A percentile compares a stretch with the other conserved stretches of the same genome.
phyloP scores from a whole-genome alignment of 2,113 vertebrate species.

The Orientallactaga bullata region DNA sequence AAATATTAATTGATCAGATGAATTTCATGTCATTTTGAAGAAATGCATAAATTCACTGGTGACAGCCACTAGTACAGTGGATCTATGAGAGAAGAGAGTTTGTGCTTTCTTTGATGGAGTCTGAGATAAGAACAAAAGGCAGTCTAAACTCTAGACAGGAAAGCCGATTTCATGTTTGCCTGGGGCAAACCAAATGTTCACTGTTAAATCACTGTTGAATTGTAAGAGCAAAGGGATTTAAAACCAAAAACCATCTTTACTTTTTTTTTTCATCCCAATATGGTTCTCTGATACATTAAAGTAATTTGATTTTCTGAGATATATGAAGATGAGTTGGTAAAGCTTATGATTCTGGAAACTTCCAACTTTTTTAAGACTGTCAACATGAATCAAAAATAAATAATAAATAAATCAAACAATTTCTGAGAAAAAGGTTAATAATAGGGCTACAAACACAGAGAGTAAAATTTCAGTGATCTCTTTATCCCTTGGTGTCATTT shows the following conservation, averaged over 20 bases:
- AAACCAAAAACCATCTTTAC: slow-evolving; percentile 79
- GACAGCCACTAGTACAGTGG: not conserved
- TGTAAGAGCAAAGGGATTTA: slow-evolving; percentile 65
- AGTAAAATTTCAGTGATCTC: slow-evolving; percentile 28
- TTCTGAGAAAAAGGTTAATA: slow-evolving; percentile 50
- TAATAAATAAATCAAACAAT: slow-evolving; percentile 39
- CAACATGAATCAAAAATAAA: slow-evolving; percentile 38
- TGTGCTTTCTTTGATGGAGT: slow-evolving; percentile 79
- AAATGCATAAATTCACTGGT: slow-evolving; percentile 70
- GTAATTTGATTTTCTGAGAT: slow-evolving; percentile 63
- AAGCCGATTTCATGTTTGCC: slow-evolving; percentile 82
- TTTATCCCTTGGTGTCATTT: slow-evolving; percentile 30
- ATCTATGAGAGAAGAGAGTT: slow-evolving; percentile 51
- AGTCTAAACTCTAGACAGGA: slow-evolving; percentile 75
- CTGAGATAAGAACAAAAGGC: slow-evolving; percentile 80
- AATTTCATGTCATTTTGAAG: slow-evolving; percentile 57
- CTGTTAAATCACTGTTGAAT: slow-evolving; percentile 80
- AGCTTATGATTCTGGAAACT: slow-evolving; percentile 49
- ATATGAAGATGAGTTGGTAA: slow-evolving; percentile 18
- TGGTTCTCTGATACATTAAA: slow-evolving; percentile 58
- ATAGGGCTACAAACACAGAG: not conserved
- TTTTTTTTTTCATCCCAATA: not conserved
- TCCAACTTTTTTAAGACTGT: slow-evolving; percentile 58
- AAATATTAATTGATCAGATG: not conserved
- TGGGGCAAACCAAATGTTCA: slow-evolving; percentile 85